Base-by-base conservation (phyloP, 2,113 vertebrate species). In the Syngnathus typhle region DNA sequence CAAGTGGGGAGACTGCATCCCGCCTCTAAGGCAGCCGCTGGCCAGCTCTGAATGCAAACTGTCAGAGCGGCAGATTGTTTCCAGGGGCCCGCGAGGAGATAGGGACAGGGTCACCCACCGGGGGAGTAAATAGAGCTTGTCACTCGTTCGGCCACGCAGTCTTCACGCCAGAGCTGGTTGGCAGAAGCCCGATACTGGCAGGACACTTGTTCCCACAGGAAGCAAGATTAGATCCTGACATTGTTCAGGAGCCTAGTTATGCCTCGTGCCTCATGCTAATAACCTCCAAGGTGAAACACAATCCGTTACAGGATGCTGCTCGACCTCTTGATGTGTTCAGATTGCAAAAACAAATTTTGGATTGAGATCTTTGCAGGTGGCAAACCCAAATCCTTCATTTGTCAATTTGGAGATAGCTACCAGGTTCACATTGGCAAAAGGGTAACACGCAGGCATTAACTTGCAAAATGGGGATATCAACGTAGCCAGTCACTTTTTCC, bases 401-500 rank as follows among this genome's bases (percentile, higher is more conserved):
- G 10, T 46, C 18, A 43, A 32, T 32, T 3, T 32, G 27, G 27
- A 32, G 27, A 32, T 32, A 32, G 27, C 27, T 32, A 32, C 84
- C 84, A 83, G 86, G 74, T 88, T 86, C 83, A 74, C 70, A 81
- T 72, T 87, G 84, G 86, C 84, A 88, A 79, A 44, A 87, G 78
- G 81, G 78, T 81, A 85, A 85, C 81, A 78, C 76, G 55, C 88
- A 89, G 84, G 85, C 81, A 90, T 88, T 89, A 89, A 87, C 86
- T 85, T 88, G 82, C 85, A 89, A 86, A 86, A 90, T 84, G 78
- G 84, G 84, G 88, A 86, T 89, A 88, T 89, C 86, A 89, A 88
- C 86, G 88, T 74, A 70, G 71, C 74, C 84, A 90, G 81, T 91
- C 88, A 90, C 80, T 84, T 91, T 91, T 91, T 92, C 89, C 89